Evolutionary conservation across 2,888 invertebrate genomes (phyloP), one percentile per base, ranked within the genome.

Genomic region (Macrostomum cliftonense): DNA sequence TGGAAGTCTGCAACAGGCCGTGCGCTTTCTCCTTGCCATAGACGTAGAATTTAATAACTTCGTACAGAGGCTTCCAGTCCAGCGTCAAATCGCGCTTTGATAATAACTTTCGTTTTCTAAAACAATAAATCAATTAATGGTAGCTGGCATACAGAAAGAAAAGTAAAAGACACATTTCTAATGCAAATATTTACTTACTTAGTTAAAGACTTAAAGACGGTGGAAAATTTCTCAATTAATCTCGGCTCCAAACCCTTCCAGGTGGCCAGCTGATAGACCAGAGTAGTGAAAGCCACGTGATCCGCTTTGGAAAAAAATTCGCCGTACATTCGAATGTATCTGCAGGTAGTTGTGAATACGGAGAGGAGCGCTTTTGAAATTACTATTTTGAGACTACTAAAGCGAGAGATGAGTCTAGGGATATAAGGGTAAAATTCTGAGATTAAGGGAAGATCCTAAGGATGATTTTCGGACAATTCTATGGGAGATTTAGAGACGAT

Each of bases 291-390:
- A 16, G 76, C 71, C 45, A 89, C 76, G 66, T 91, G 89, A 65
- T 89, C 88, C 57, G 83, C 81, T 68, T 88, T 89, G 1, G 81
- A 79, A 70, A 91, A 87, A 65, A 83, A 84, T 55, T 81, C 68
- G 7, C 85, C 85, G 73, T 85, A 84, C 52, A 86, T 73, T 60
- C 79, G 77, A 47, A 88, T 77, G 62, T 84, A 89, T 60, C 87
- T 88, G 71, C 45, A 76, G 73, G 57, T n/a, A n/a, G n/a, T n/a
- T n/a, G n/a, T n/a, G n/a, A n/a, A n/a, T n/a, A n/a, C n/a, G n/a
- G n/a, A n/a, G n/a, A n/a, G n/a, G n/a, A n/a, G n/a, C n/a, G n/a
- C n/a, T n/a, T n/a, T n/a, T n/a, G n/a, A n/a, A n/a, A n/a, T n/a
- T n/a, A n/a, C n/a, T n/a, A n/a, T n/a, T n/a, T n/a, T n/a, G n/a